These are phyloP conservation scores for Augochlorella aurata DNA, from an alignment of 2,888 invertebrate genomes.

Conservation along the genomic window DNA sequence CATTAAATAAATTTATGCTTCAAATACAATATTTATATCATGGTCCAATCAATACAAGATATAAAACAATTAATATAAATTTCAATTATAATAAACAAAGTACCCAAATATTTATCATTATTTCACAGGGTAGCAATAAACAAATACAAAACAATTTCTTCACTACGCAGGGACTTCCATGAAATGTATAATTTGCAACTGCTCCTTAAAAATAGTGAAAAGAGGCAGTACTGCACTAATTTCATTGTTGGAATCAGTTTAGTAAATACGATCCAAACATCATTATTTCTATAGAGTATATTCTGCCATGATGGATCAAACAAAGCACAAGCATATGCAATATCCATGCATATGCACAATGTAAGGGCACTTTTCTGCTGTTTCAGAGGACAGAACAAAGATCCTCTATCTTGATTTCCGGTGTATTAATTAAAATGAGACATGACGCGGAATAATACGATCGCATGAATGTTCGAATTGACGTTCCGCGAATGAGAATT, in stretches of 20 bases:
- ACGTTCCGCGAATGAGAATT: conserved; percentile 2
- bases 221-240: conserved; percentile 10
- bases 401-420: neutral
- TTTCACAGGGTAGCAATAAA: neutral
- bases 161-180: neutral
- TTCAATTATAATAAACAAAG: neutral
- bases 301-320: conserved; percentile 52
- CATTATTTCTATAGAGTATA: conserved; percentile 23
- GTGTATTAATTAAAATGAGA: neutral
- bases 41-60: neutral
- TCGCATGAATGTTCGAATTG: neutral
- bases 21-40: neutral
- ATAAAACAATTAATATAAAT: neutral
- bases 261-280: conserved; percentile 39
- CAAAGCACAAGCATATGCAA: conserved; percentile 51
- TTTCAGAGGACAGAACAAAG: conserved; percentile 4
- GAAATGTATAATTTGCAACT: neutral
- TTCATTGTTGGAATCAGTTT: conserved; percentile 10
- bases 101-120: neutral
- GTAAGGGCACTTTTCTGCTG: conserved; percentile 9
- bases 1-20: neutral
- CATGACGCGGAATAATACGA: neutral
- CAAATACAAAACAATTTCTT: neutral
- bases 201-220: neutral
- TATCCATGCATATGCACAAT: conserved; percentile 26